phyloP scores from a whole-genome alignment of 2,113 vertebrate genomes.

The Bos javanicus region DNA sequence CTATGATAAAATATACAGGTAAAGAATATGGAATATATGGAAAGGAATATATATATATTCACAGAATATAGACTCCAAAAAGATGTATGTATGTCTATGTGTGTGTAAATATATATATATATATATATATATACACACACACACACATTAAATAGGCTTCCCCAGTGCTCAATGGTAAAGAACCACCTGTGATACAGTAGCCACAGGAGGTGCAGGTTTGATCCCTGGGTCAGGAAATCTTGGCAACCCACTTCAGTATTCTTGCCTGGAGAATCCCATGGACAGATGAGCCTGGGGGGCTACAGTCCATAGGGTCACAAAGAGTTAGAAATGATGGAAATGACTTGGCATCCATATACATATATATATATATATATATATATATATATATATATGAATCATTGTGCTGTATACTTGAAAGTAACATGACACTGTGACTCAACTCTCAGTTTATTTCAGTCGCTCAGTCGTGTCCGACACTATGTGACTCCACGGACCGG shows the following conservation, averaged over 20 bases:
- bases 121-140: too few species aligned
- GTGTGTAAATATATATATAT: not conserved
- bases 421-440: not conserved
- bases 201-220: not conserved
- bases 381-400: not conserved
- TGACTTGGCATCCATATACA: not conserved
- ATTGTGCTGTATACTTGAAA: not conserved
- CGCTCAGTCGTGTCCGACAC: accelerated
- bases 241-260: not conserved
- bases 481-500: not conserved
- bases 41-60: not conserved
- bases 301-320: not conserved
- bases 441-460: not conserved
- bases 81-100: not conserved
- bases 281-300: not conserved
- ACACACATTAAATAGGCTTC: not conserved
- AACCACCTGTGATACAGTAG: not conserved
- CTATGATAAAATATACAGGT: not conserved
- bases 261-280: not conserved
- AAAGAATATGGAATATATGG: not conserved
- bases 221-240: not conserved
- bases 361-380: not conserved
- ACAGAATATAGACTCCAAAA: not conserved
- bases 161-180: accelerated
- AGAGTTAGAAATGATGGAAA: not conserved